Base-by-base conservation (phyloP, 1,140 invertebrate genomes). In the Leptopilina clavipes region DNA sequence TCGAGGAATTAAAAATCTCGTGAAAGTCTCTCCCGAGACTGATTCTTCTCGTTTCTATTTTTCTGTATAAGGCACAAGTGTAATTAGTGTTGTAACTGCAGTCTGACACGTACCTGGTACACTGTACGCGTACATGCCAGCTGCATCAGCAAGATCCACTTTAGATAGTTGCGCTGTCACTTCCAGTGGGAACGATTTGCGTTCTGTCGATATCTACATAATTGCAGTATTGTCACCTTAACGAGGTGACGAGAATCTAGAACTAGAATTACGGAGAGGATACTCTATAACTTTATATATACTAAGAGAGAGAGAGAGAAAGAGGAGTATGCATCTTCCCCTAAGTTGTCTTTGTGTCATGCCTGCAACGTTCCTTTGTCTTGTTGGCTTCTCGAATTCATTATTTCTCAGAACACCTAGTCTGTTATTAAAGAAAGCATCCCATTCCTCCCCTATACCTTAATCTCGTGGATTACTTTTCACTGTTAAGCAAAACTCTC, bases 141-240 rank as follows among this genome's bases (percentile, higher is more conserved):
- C 59, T 65, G 59, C 59, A 65, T 65, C 59, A 65, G 59, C 59
- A 65, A 65, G 59, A 65, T 65, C 59, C 59, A 65, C 59, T 65
- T 52, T 65, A 65, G 22, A 65, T 65, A 14, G 59, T 65, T 65
- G 25, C 59, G 59, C 59, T 65, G 59, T 65, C 59, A 65, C 59
- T 65, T 65, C 59, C 59, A 65, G 22, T 65, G 59, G 59, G 59
- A 65, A 65, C 59, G 22, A 65, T 65, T 71, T 37, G 22, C 31
- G 52, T 71, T 56, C 52, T 59, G 44, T 74, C 72, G 44, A 73
- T 73, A 74, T 73, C 73, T 52, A 44, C 48, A 54, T 71, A 73
- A 71, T 74, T 72, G 65, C 45, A 65, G 70, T 70, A 74, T 78
- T 74, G 72, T 74, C 45, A 48, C 74, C 45, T 54, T 48, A 65